These are phyloP conservation scores for Myiozetetes cayanensis DNA, from an alignment of 2,113 vertebrate genomes.

Conservation along the genomic window DNA sequence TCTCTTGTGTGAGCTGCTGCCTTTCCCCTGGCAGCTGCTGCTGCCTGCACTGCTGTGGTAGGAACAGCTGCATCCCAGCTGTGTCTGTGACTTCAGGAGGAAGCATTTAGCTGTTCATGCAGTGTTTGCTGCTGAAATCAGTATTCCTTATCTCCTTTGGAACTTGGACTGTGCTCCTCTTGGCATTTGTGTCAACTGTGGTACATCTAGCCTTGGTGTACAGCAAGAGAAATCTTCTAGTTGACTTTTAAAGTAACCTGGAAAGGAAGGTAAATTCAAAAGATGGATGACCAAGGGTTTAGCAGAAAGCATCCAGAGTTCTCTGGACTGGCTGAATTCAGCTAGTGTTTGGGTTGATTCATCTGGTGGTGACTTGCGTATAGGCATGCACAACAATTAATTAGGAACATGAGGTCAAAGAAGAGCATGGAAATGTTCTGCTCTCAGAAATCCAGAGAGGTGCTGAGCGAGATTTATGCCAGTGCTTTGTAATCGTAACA, in stretches of 20 bases:
- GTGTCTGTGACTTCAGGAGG: not conserved
- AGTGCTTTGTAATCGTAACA: not conserved
- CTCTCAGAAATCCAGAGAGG: not conserved
- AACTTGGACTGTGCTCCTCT: not conserved
- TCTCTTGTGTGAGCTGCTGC: not conserved
- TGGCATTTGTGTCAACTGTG: not conserved
- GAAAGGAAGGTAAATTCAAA: not conserved
- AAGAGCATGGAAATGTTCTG: conserved; percentile 14
- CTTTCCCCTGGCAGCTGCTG: not conserved
- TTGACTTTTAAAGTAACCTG: not conserved
- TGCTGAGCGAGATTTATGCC: conserved; percentile 1
- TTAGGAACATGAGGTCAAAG: not conserved
- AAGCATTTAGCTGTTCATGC: not conserved
- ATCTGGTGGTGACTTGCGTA: not conserved
- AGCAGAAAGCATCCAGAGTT: not conserved
- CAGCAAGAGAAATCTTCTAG: not conserved
- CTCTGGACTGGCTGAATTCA: not conserved
- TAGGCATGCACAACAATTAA: not conserved
- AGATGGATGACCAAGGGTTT: not conserved
- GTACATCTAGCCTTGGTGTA: not conserved
- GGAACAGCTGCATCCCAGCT: conserved; percentile 5
- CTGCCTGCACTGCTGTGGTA: not conserved
- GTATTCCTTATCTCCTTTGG: not conserved
- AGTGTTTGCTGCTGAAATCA: not conserved
- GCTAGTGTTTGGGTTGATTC: not conserved